Conservation (phyloP, 2,888 invertebrate species). For the Muscina levida region DNA sequence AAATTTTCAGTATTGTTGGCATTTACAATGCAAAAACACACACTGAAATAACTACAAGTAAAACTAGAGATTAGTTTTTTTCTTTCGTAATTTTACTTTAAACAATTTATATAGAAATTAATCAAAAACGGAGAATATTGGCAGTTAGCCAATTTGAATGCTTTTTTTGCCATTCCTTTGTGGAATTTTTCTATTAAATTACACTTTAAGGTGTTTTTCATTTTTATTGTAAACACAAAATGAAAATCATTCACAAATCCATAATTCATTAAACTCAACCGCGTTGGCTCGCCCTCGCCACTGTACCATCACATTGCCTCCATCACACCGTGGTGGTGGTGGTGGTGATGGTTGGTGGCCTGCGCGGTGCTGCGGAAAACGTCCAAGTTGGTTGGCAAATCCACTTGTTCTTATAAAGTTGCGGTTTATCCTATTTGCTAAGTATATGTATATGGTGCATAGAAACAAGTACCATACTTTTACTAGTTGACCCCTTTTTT, state of each 20-base stretch:
- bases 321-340: too few relatives aligned
- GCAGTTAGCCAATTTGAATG: constrained; percentile 39
- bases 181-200: constrained; percentile 24
- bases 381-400: background rate
- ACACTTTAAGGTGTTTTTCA: constrained; percentile 18
- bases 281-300: too few relatives aligned
- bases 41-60: too few relatives aligned
- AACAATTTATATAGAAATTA: too few relatives aligned
- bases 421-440: constrained; percentile 15
- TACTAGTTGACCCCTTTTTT: constrained; percentile 57
- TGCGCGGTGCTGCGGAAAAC: background rate
- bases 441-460: constrained; percentile 10
- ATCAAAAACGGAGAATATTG: too few relatives aligned
- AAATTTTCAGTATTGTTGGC: too few relatives aligned
- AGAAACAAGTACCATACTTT: constrained; percentile 16
- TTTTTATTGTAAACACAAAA: constrained; percentile 17
- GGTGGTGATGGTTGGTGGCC: too few relatives aligned
- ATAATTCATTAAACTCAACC: background rate
- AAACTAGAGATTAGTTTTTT: too few relatives aligned
- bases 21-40: too few relatives aligned
- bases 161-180: background rate
- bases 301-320: too few relatives aligned
- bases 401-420: background rate
- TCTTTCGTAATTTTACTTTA: too few relatives aligned
- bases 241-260: constrained; percentile 15